Evolutionary conservation across 2,888 invertebrate genomes (phyloP).

Genomic region (Hybos culiciformis): DNA sequence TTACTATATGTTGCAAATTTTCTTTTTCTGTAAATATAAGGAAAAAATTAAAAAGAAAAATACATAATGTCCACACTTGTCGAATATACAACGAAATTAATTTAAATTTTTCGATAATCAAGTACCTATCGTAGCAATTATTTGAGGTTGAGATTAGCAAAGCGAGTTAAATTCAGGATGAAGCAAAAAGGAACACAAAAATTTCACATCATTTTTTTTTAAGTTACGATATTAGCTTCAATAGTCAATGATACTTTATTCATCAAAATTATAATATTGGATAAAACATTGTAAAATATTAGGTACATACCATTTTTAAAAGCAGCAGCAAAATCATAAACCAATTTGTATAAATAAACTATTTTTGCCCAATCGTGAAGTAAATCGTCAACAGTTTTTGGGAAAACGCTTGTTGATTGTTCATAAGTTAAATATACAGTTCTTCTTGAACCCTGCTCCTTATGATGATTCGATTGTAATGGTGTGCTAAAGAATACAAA

Average conservation of each 20-base stretch:
- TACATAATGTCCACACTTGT: no score
- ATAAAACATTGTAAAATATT: neutral
- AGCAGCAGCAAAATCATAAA: slow-evolving; percentile 69
- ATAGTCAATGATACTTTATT: neutral
- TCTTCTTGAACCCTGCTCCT: slow-evolving; percentile 74
- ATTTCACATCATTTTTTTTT: no score
- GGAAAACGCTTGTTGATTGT: slow-evolving; percentile 67
- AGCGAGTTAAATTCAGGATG: no score
- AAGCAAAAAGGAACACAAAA: no score
- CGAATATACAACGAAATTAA: no score
- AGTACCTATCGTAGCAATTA: no score
- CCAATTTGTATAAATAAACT: slow-evolving; percentile 73
- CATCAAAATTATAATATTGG: neutral
- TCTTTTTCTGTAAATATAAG: slow-evolving; percentile 40
- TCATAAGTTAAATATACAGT: slow-evolving; percentile 86
- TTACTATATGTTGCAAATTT: slow-evolving; percentile 54
- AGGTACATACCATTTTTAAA: slow-evolving; percentile 50
- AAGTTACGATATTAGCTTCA: neutral
- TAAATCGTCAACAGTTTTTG: slow-evolving; percentile 71
- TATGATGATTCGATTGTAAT: slow-evolving; percentile 61
- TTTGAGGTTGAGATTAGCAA: no score
- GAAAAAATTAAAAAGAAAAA: no score
- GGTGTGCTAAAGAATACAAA: slow-evolving; percentile 77
- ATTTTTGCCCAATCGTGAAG: slow-evolving; percentile 88
- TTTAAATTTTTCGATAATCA: no score